Base-by-base conservation (phyloP, 2,797 vertebrate species). In the Microctenopoma steveboyesi region DNA sequence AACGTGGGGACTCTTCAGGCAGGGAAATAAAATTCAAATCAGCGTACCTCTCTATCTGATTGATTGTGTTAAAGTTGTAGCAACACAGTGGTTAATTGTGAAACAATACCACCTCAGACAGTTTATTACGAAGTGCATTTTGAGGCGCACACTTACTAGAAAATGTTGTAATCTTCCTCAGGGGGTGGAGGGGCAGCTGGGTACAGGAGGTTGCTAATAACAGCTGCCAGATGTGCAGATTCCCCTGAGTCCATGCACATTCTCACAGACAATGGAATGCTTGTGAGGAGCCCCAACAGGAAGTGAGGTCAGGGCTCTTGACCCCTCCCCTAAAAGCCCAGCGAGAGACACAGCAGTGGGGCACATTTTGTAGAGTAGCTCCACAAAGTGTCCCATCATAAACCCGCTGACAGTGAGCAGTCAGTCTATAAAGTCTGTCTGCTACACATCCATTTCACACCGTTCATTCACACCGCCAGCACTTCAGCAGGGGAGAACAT, bases 241-340 rank as follows among this genome's bases (percentile, higher is more conserved):
- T 93, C 93, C 92, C 93, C 65, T 7, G 89, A 90, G 93, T 75
- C 87, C 67, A 39, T 90, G 84, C 86, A 90, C 91, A 93, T 95
- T 94, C 94, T 94, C 93, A 95, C 92, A 94, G 93, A 94, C 93
- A 95, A 94, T 91, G 92, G 92, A 91, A 90, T 92, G 94, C 91
- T 92, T 94, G 91, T 94, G 90, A 94, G 93, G 88, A 92, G 79
- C 90, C 88, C 86, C 86, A 78, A 87, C 92, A 93, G 94, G 94
- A 95, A 95, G 92, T 94, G 93, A 94, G 93, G 91, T 94, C 92
- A 93, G 88, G 89, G 82, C 85, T 91, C 88, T 90, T 92, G 87
- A 93, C 86, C 92, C 91, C 89, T 90, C 87, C 91, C 85, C 86
- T 78, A 62, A 86, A 84, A 82, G 69, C 87, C 84, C 46, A 86